These are phyloP conservation scores for Temnothorax nylanderi DNA, from an alignment of 1,140 invertebrate species.

Conservation along the genomic window DNA sequence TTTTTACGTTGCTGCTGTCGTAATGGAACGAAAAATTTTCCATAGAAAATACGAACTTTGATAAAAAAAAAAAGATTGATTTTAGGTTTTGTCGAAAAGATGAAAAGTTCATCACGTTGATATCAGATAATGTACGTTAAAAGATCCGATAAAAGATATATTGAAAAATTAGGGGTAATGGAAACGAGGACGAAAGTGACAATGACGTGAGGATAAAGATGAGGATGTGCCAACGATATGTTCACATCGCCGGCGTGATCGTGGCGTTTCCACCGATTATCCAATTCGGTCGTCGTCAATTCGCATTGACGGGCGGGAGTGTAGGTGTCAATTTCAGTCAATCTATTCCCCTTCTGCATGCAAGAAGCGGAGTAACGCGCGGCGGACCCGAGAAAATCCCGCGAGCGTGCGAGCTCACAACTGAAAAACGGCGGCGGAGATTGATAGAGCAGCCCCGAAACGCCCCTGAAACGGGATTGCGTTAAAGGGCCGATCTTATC, in stretches of 20 bases:
- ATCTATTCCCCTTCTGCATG: conserved; percentile 72
- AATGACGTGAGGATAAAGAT: not conserved
- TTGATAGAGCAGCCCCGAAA: conserved; percentile 7
- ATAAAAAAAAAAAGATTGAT: not conserved
- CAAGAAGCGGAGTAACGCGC: conserved; percentile 32
- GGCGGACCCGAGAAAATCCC: conserved; percentile 53
- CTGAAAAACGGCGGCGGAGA: conserved; percentile 46
- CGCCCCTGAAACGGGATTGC: not conserved
- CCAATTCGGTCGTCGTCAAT: conserved; percentile 80
- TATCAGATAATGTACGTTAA: not conserved
- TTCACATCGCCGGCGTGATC: conserved; percentile 10
- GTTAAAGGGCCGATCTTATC: conserved; percentile 2
- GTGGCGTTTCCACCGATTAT: conserved; percentile 77
- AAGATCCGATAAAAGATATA: conserved; percentile 6
- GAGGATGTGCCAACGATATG: not conserved
- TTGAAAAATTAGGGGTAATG: not conserved
- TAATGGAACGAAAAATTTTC: not conserved
- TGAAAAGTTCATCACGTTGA: not conserved
- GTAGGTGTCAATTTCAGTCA: conserved; percentile 79
- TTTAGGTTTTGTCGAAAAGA: not conserved
- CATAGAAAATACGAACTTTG: not conserved
- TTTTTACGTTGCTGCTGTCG: not conserved
- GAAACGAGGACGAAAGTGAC: not conserved
- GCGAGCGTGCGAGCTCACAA: not conserved
- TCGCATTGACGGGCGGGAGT: conserved; percentile 74